A percentile compares a stretch with the other conserved stretches of the same genome.
phyloP scores from a whole-genome alignment of 2,113 vertebrate species.

The Cinclus cinclus region DNA sequence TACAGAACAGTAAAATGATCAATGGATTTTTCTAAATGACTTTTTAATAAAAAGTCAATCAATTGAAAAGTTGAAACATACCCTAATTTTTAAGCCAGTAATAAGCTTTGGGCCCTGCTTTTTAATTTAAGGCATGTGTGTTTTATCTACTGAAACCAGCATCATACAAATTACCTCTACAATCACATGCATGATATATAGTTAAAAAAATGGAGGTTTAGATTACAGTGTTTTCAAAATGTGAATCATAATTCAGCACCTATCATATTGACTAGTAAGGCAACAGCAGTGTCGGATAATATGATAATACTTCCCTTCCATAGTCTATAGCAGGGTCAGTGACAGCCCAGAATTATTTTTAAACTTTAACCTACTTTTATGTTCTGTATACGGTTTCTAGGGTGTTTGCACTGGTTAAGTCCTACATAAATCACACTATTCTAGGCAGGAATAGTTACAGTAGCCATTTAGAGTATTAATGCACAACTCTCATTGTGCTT shows the following conservation, averaged over 20 bases:
- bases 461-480: slow-evolving; percentile 74
- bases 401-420: slow-evolving; percentile 77
- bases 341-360: slow-evolving; percentile 76
- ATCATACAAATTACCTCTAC: slow-evolving; percentile 77
- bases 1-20: slow-evolving; percentile 44
- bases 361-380: slow-evolving; percentile 73
- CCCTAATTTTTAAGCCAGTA: slow-evolving; percentile 69
- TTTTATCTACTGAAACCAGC: slow-evolving; percentile 75
- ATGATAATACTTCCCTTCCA: slow-evolving; percentile 77
- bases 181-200: slow-evolving; percentile 79
- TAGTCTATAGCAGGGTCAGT: slow-evolving; percentile 70
- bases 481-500: slow-evolving; percentile 79
- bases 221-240: slow-evolving; percentile 80
- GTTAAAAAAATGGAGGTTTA: slow-evolving; percentile 73
- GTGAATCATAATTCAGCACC: slow-evolving; percentile 83
- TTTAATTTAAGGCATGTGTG: slow-evolving; percentile 85
- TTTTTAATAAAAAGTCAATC: slow-evolving; percentile 67
- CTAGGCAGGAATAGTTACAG: slow-evolving; percentile 79
- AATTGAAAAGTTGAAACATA: slow-evolving; percentile 67
- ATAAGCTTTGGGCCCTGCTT: slow-evolving; percentile 80
- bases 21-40: slow-evolving; percentile 63
- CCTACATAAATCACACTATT: slow-evolving; percentile 77
- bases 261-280: slow-evolving; percentile 86
- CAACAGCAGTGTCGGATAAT: slow-evolving; percentile 83
- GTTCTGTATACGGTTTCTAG: slow-evolving; percentile 71